Conservation (phyloP, 2,113 vertebrate genomes). For the Vimba vimba region DNA sequence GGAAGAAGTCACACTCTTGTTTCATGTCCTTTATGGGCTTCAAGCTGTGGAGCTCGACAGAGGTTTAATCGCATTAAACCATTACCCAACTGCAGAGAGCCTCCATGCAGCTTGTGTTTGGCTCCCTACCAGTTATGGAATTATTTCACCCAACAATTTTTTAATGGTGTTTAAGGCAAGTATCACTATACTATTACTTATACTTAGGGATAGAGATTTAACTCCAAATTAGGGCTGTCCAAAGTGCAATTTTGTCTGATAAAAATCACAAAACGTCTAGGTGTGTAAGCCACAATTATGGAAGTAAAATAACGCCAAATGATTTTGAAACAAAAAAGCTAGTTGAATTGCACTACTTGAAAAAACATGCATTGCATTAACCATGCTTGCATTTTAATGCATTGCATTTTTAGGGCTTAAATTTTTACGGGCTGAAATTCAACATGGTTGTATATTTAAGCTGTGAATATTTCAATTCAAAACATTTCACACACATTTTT, state of each 20-base stretch:
- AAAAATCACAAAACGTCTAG: no score
- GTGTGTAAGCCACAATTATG: no score
- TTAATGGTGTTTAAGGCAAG: background rate
- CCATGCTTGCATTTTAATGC: no score
- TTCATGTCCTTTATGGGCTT: slow-evolving; percentile 3
- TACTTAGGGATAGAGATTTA: background rate
- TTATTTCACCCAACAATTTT: background rate
- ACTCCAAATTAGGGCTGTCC: background rate
- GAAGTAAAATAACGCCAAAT: no score
- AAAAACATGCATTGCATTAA: no score
- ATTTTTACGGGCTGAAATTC: no score
- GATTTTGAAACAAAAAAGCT: no score
- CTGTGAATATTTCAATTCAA: no score
- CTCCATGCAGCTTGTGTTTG: background rate
- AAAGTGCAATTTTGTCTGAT: background rate
- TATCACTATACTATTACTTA: background rate
- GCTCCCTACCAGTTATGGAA: background rate
- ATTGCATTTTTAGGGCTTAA: no score
- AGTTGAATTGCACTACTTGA: no score
- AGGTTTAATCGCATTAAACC: slow-evolving; percentile 7
- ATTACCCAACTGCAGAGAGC: background rate
- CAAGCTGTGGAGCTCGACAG: background rate
- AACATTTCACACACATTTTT: no score
- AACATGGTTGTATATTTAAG: no score
- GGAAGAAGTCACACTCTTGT: background rate